Base-by-base conservation (phyloP, 2,797 vertebrate species). In the Poecilia picta region DNA sequence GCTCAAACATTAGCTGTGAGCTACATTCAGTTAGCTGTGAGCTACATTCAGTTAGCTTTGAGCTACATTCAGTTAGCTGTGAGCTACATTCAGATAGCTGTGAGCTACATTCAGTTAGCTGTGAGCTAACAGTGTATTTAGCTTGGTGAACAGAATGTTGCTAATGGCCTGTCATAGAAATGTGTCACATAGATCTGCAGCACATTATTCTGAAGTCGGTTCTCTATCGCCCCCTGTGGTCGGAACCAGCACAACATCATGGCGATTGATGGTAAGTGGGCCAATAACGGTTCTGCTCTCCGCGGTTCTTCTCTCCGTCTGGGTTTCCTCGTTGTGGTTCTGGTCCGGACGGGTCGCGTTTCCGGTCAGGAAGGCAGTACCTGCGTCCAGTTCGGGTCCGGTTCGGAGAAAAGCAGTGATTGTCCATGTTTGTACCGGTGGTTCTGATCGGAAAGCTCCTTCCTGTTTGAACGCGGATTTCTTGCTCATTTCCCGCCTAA, bases 261-360 rank as follows among this genome's bases (percentile, higher is more conserved):
- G 97, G 97, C 97, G 97, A 97, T 97, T 95, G 97, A 98, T 94
- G 97, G 97, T 98, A 95, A 97, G 97, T 96, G 96, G 96, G 96
- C 96, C 95, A 95, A 94, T 95, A 94, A 94, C 90, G 87, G 84
- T 90, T 93, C 94, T 93, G 82, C 87, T 78, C 70, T 89, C 76
- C 87, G 79, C 74, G 36, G 15, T 90, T 85, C 92, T 85, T 92
- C 89, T 86, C 86, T 84, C 80, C 66, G 46, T 8, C 74, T 79
- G 74, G 46, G 53, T 71, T 20, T 25, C 79, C 33, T 36, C 25
- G 43, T 4, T 8, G n/a, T 74, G 82, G 72, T 73, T 8, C 33
- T 74, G 82, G 72, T 73, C 31, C 1, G 8, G 81, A 59, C 43
- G 70, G 39, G 70, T 43, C 49, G 3, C 47, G 36, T 8, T 11